Conservation (phyloP, 2,888 invertebrate genomes). For the Elysia crispata region DNA sequence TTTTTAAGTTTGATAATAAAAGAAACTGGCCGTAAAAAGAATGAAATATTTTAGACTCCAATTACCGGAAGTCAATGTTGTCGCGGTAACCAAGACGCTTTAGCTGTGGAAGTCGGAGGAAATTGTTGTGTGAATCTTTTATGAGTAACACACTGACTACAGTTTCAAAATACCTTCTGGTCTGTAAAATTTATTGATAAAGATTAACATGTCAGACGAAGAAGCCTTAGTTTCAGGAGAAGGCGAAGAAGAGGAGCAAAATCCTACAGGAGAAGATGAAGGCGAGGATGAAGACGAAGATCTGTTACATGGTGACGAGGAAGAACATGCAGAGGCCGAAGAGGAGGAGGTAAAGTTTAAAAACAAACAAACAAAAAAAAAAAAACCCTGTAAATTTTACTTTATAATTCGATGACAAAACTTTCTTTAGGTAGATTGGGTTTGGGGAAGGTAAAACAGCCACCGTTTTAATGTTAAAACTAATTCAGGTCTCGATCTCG, state of each 20-base stretch:
- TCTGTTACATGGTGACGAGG: conserved; percentile 57
- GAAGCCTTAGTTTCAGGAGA: conserved; percentile 56
- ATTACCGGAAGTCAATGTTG: conserved; percentile 45
- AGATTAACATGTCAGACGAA: conserved; percentile 60
- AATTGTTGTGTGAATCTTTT: not conserved
- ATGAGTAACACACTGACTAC: no score
- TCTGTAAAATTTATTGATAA: not conserved
- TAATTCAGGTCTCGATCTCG: no score
- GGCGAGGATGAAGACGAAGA: conserved; percentile 58
- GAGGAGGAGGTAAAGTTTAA: conserved; percentile 37
- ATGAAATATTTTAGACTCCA: not conserved
- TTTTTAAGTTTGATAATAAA: no score
- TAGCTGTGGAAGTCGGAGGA: not conserved
- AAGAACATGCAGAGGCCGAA: conserved; percentile 59
- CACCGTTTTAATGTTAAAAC: no score
- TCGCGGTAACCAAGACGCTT: conserved; percentile 35
- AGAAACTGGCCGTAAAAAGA: not conserved
- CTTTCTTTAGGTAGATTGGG: no score
- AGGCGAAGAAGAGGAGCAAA: conserved; percentile 56
- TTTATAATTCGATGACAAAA: no score
- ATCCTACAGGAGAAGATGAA: conserved; percentile 59
- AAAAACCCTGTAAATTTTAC: no score
- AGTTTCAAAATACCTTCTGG: not conserved
- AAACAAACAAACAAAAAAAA: no score
- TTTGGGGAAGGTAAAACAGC: no score